Base-by-base conservation (phyloP, 2,113 vertebrate genomes). In the Perca schrenkii region DNA sequence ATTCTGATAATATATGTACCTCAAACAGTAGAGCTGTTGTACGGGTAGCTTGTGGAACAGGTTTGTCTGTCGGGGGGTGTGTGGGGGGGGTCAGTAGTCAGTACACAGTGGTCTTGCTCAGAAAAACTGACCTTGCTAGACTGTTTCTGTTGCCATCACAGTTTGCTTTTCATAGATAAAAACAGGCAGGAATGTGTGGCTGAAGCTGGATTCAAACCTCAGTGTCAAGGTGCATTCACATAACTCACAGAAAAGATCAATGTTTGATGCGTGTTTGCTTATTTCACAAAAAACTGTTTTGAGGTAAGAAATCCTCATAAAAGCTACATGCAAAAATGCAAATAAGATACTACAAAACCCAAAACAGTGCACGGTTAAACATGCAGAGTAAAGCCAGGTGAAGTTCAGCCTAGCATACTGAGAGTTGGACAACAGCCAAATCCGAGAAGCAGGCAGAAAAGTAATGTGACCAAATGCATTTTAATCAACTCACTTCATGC, bases 151-250 rank as follows among this genome's bases (percentile, higher is more conserved):
- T 78, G 54, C 74, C 63, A 78, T 74, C 87, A 61, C 34, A 67
- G 86, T 93, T 94, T 91, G 88, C 84, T 85, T 91, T 90, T 82
- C 76, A 56, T 49, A 76, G 88, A 91, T 93, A 92, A 92, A 92
- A 81, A 80, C 61, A 4, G 74, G 19, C 81, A 88, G 92, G 90
- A 94, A 94, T 93, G 90, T 50, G 67, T 91, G 82, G 80, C 79
- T 60, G 25, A 50, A 36, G 83, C 69, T 54, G 61, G 76, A 86
- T 82, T 60, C 71, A 69, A 82, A 73, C 52, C 70, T 84, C 54
- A 19, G 77, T 75, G 64, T 63, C 64, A 65, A 79, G 49, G 54
- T 80, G 49, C 56, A 71, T 22, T 81, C 34, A 16, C 46, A 25
- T 13, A 64, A 31, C 67, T 74, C 68, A 65, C 63, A 43, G 46